Conservation (phyloP, 2,888 invertebrate species). For the Dromius quadrimaculatus region DNA sequence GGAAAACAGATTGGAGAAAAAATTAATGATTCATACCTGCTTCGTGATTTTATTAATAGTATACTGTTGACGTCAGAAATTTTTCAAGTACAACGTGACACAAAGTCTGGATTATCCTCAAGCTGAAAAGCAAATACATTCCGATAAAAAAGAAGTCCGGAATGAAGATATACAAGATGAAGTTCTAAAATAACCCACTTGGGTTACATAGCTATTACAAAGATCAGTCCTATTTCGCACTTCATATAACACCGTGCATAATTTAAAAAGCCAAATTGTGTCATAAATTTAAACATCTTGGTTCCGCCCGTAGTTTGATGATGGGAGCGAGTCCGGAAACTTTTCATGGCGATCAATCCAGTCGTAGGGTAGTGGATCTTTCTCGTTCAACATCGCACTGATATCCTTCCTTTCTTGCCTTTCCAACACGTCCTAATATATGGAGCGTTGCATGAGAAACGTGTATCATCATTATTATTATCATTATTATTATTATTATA, state of each 20-base stretch:
- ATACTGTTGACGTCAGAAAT: too few species aligned
- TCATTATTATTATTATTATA: too few species aligned
- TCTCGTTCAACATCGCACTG: too few species aligned
- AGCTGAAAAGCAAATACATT: slow-evolving; percentile 10
- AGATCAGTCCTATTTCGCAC: slow-evolving; percentile 59
- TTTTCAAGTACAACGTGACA: too few species aligned
- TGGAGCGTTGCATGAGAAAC: too few species aligned
- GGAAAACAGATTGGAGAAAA: too few species aligned
- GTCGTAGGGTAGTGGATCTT: slow-evolving; percentile 33
- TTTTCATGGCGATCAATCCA: slow-evolving; percentile 51
- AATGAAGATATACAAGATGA: slow-evolving; percentile 35
- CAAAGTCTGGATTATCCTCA: slow-evolving; percentile 27
- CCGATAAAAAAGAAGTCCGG: slow-evolving; percentile 16
- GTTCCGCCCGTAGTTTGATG: slow-evolving; percentile 3
- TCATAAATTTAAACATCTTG: slow-evolving; percentile 55
- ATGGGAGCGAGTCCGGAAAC: slow-evolving; percentile 34
- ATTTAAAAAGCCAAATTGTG: slow-evolving; percentile 58
- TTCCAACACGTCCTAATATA: too few species aligned
- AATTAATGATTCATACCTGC: too few species aligned
- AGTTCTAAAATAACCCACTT: slow-evolving; percentile 40
- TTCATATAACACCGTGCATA: slow-evolving; percentile 58
- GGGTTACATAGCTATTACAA: slow-evolving; percentile 53
- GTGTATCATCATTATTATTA: too few species aligned
- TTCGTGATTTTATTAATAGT: too few species aligned
- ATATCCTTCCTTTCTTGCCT: too few species aligned